These are phyloP conservation scores for Ericerus pela DNA, from an alignment of 1,140 invertebrate genomes.

Conservation along the genomic window DNA sequence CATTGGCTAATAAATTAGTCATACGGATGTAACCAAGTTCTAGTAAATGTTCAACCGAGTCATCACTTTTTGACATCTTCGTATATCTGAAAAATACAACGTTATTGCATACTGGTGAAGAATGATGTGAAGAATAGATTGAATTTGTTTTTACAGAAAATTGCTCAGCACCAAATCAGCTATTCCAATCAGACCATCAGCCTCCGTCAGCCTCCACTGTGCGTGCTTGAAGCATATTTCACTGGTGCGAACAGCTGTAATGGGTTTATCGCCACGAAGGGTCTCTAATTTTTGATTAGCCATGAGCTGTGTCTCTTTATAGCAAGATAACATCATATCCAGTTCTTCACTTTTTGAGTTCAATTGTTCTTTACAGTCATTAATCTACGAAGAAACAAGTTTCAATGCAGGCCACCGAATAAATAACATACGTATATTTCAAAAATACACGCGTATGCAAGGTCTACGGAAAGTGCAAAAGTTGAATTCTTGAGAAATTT, in stretches of 20 bases:
- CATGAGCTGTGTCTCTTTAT: conserved; percentile 65
- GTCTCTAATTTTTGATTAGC: conserved; percentile 41
- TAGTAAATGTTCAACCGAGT: conserved; percentile 90
- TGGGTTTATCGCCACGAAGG: conserved; percentile 41
- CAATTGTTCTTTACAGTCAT: conserved; percentile 80
- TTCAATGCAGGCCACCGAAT: no score
- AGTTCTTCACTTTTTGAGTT: conserved; percentile 77
- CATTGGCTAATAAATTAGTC: conserved; percentile 85
- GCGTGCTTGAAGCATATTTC: conserved; percentile 98
- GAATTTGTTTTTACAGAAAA: conserved; percentile 59
- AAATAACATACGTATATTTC: not conserved
- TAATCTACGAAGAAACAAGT: conserved; percentile 39
- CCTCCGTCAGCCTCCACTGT: conserved; percentile 93
- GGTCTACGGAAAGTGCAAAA: not conserved
- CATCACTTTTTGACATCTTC: conserved; percentile 89
- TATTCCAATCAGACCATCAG: conserved; percentile 92
- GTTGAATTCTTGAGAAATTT: not conserved
- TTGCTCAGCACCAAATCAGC: conserved; percentile 90
- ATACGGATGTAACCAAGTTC: conserved; percentile 95
- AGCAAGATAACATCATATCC: conserved; percentile 65
- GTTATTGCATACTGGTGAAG: not conserved
- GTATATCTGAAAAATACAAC: conserved; percentile 51
- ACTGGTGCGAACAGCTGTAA: conserved; percentile 66
- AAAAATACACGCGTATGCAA: not conserved
- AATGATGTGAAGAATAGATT: not conserved